Conservation (phyloP, 2,113 vertebrate genomes). For the Azemiops feae region DNA sequence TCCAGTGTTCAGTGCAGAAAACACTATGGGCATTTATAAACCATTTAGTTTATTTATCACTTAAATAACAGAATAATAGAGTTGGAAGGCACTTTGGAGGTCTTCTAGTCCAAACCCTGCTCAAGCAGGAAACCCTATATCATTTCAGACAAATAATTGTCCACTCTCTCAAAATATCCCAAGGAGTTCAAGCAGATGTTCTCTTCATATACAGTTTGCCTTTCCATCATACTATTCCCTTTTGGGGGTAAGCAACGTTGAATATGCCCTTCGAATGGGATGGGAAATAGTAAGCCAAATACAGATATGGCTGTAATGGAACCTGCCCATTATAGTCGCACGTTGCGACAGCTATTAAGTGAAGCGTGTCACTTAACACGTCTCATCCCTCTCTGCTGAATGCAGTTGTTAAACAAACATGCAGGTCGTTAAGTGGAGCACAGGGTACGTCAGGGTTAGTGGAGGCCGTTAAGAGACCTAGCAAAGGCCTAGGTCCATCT, state of each 20-base stretch:
- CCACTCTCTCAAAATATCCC: neutral
- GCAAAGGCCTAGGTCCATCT: neutral
- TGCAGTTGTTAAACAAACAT: neutral
- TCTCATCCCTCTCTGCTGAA: neutral
- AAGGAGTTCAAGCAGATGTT: neutral
- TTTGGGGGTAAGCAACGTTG: neutral
- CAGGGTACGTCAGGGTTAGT: neutral
- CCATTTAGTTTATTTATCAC: neutral
- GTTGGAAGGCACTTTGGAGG: neutral
- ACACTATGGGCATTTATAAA: neutral
- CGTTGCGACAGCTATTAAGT: neutral
- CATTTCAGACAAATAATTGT: neutral
- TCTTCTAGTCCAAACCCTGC: neutral
- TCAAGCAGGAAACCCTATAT: neutral
- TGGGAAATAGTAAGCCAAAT: neutral
- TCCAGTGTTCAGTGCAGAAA: neutral
- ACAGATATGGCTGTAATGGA: neutral
- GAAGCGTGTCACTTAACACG: neutral
- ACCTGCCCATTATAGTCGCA: neutral
- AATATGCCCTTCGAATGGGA: neutral
- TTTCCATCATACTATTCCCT: neutral
- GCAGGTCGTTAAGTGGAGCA: neutral
- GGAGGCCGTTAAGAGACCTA: neutral
- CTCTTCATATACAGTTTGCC: neutral
- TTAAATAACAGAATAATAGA: neutral